Base-by-base conservation (phyloP, 2,797 vertebrate species). In the Tamandua tetradactyla region DNA sequence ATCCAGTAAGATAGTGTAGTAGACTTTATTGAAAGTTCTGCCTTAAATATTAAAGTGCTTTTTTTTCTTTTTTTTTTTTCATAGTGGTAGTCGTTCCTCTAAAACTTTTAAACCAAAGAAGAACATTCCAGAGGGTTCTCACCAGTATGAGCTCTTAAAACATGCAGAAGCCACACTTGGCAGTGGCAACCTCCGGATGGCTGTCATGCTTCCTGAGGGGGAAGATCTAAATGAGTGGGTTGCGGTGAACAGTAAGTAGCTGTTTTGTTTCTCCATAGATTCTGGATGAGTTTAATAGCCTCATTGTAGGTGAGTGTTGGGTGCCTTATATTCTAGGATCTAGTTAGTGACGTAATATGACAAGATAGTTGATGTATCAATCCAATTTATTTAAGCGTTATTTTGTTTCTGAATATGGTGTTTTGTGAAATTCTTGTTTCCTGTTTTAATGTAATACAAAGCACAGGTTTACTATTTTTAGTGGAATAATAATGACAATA, bases 41-140 rank as follows among this genome's bases (percentile, higher is more conserved):
- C 14, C 35, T 89, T 87, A 89, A 84, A 32, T 84, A 52, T 32
- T 97, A 35, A 96, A 76, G 23, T 75, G 14, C 47, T 40, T 61
- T 37, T 32, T 35, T 79, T 89, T n/a, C 57, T 42, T 18, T 40
- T 91, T 91, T 88, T 89, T 23, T 96, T 27, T 96, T 95, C 0
- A 47, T 98, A 99, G 99, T 96, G 99, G 99, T 96, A 99, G 98
- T 98, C 99, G 99, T 94, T 99, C 99, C 93, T 99, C 99, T 95
- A 99, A 99, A 98, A 99, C 99, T 1, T 99, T 99, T 98, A 99
- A 99, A 97, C 99, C 99, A 97, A 99, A 99, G 98, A 99, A 99
- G 98, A 99, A 99, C 82, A 99, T 99, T 98, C 99, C 99, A 0
- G 99, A 99, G 97, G 99, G 99, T 30, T 99, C 99, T 68, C 99